These are phyloP conservation scores for Strigops habroptila DNA, from an alignment of 2,113 vertebrate species.

Conservation along the genomic window DNA sequence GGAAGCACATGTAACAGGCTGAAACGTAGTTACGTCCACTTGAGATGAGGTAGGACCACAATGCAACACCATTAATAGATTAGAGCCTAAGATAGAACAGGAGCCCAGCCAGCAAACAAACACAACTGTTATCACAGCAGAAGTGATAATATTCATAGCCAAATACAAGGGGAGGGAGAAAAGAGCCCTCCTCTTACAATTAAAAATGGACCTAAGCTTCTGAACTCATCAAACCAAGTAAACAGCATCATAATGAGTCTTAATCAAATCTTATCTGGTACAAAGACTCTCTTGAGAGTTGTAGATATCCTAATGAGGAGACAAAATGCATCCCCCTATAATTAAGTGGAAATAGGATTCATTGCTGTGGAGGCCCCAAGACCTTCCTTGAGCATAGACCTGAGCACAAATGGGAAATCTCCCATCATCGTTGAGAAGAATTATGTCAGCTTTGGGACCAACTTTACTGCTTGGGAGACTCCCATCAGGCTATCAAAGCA, in stretches of 20 bases:
- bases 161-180: not conserved
- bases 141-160: not conserved
- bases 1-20: not conserved
- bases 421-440: not conserved
- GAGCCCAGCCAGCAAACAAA: not conserved
- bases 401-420: not conserved
- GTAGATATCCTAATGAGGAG: not conserved
- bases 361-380: not conserved
- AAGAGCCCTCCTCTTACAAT: not conserved
- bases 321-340: not conserved
- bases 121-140: not conserved
- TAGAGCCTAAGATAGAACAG: not conserved
- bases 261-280: conserved; percentile 2
- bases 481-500: not conserved
- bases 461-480: not conserved
- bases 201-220: not conserved
- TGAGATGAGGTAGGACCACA: not conserved
- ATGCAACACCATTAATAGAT: not conserved
- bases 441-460: not conserved
- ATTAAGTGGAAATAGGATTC: conserved; percentile 32
- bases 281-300: not conserved
- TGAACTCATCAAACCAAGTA: not conserved
- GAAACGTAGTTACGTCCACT: not conserved
- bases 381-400: not conserved
- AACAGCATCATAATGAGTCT: not conserved